Conservation (phyloP, 2,797 vertebrate genomes). For the Echiichthys vipera region DNA sequence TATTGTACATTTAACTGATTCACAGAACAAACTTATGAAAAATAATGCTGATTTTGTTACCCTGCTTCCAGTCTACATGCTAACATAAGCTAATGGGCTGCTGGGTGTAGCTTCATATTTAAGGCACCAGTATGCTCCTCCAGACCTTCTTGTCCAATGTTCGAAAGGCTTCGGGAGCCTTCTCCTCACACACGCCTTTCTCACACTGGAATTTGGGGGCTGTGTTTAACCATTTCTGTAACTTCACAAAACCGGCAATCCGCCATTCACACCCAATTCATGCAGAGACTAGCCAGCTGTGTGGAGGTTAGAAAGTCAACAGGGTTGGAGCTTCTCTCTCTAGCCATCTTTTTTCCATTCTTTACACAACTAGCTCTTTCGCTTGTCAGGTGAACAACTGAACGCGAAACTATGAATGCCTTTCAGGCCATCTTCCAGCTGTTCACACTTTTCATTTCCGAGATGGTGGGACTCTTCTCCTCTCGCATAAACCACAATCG, state of each 20-base stretch:
- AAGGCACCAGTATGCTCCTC: not conserved
- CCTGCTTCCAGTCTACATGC: not conserved
- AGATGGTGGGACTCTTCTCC: not conserved
- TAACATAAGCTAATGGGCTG: not conserved
- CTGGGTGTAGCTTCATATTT: conserved; percentile 1
- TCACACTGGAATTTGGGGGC: accelerated
- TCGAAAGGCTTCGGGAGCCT: not conserved
- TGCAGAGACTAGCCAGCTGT: not conserved
- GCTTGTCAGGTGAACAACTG: not conserved
- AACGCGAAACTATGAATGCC: not conserved
- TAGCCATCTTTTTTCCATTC: not conserved
- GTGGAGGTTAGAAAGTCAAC: not conserved
- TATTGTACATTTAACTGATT: not conserved
- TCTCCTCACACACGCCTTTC: not conserved
- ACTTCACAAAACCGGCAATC: not conserved
- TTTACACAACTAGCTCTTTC: not conserved
- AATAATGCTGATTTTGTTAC: not conserved
- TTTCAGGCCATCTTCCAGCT: not conserved
- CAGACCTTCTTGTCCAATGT: not conserved
- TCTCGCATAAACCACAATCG: not conserved
- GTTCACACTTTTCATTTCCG: not conserved
- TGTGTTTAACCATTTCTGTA: not conserved
- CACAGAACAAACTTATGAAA: not conserved
- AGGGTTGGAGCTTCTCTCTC: not conserved
- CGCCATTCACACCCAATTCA: not conserved